phyloP scores from a whole-genome alignment of 2,797 vertebrate genomes.

The Acrossocheilus wenchowensis region DNA sequence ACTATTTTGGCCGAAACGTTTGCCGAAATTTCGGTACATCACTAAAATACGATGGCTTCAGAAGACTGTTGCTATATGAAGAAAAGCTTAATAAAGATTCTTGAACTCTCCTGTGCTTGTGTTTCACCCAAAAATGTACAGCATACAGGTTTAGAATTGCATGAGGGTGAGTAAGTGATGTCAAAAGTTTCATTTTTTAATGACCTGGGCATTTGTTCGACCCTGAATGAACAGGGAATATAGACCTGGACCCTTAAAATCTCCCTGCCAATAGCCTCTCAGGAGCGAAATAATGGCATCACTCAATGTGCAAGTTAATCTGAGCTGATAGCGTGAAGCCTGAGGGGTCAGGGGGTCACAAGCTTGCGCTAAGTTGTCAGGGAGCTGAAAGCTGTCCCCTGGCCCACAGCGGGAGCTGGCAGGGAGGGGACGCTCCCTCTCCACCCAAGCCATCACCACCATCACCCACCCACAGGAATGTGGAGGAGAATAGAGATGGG shows the following conservation, averaged over 20 bases:
- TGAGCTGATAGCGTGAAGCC: slow-evolving; percentile 87
- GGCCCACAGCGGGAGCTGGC: slow-evolving; percentile 70
- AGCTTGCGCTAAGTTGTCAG: slow-evolving; percentile 84
- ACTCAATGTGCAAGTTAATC: slow-evolving; percentile 84
- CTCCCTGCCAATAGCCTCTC: slow-evolving; percentile 78
- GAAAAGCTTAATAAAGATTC: background rate
- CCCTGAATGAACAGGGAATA: slow-evolving; percentile 79
- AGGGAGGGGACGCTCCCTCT: slow-evolving; percentile 71
- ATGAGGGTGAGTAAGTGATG: slow-evolving; percentile 64
- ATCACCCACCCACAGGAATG: slow-evolving; percentile 73
- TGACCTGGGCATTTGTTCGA: slow-evolving; percentile 76
- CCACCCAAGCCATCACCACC: slow-evolving; percentile 60
- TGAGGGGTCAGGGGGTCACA: slow-evolving; percentile 81
- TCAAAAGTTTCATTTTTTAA: slow-evolving; percentile 77
- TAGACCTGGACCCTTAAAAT: slow-evolving; percentile 76
- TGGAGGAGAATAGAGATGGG: slow-evolving; percentile 62
- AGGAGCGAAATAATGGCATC: slow-evolving; percentile 89
- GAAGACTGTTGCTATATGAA: background rate
- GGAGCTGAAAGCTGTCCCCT: slow-evolving; percentile 83
- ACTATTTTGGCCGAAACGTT: background rate
- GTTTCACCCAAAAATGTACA: background rate
- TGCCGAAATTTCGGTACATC: background rate
- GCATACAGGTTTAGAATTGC: slow-evolving; percentile 63
- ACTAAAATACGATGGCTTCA: background rate
- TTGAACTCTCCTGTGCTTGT: background rate